phyloP scores from a whole-genome alignment of 2,888 invertebrate genomes.

The Pogonocherus hispidulus region DNA sequence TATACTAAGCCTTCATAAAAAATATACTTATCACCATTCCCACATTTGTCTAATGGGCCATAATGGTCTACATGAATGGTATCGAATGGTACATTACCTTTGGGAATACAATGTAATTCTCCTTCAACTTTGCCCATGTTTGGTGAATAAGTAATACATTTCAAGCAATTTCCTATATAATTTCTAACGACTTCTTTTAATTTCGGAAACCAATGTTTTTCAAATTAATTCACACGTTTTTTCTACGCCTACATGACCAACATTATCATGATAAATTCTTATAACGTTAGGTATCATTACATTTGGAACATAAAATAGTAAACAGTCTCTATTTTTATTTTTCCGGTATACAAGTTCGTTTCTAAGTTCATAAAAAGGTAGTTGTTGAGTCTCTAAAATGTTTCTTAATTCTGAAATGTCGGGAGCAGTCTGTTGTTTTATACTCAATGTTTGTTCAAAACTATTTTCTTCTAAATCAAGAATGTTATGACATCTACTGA shows the following conservation, averaged over 20 bases:
- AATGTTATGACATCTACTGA: conserved; percentile 26
- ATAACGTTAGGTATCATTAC: conserved; percentile 52
- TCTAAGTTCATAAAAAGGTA: too few species aligned
- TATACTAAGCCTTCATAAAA: too few species aligned
- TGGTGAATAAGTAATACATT: conserved; percentile 53
- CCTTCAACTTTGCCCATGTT: conserved; percentile 51
- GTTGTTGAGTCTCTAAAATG: background rate
- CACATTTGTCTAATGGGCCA: conserved; percentile 48
- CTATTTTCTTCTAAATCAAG: conserved; percentile 33
- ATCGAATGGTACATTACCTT: conserved; percentile 51
- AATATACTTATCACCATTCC: conserved; percentile 48
- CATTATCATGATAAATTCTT: conserved; percentile 50
- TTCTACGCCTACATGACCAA: conserved; percentile 58
- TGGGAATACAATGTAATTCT: conserved; percentile 52
- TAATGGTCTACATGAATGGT: conserved; percentile 55
- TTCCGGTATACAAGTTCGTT: conserved; percentile 30
- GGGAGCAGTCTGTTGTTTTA: conserved; percentile 26
- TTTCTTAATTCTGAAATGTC: conserved; percentile 26
- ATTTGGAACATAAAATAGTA: conserved; percentile 45
- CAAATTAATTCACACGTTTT: conserved; percentile 53
- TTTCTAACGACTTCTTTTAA: conserved; percentile 50
- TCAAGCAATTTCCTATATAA: conserved; percentile 55
- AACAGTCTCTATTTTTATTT: background rate
- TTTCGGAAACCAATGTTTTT: conserved; percentile 57
- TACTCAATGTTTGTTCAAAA: conserved; percentile 32